phyloP scores from a whole-genome alignment of 2,888 invertebrate species.

The Hesperia comma region DNA sequence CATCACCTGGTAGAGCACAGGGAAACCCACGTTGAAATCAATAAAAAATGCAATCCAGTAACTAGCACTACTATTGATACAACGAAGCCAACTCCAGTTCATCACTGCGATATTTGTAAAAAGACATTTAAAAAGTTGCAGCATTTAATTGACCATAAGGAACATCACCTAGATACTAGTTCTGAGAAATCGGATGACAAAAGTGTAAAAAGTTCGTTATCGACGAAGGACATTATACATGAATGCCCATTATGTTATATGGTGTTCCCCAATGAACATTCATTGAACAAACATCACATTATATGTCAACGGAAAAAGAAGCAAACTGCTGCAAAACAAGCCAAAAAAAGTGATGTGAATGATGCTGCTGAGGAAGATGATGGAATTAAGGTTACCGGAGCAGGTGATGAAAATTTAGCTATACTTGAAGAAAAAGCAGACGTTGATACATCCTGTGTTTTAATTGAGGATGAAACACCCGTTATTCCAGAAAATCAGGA shows the following conservation, averaged over 20 bases:
- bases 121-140: constrained; percentile 76
- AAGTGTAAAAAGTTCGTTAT: constrained; percentile 70
- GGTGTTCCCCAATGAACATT: constrained; percentile 82
- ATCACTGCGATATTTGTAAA: constrained; percentile 74
- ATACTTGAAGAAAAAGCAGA: constrained; percentile 22
- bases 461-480: constrained; percentile 14
- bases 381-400: constrained; percentile 34
- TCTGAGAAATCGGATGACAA: constrained; percentile 77
- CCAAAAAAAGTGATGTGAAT: constrained; percentile 48
- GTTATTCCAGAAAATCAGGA: constrained; percentile 16
- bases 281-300: constrained; percentile 71
- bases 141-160: constrained; percentile 76
- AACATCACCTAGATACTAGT: constrained; percentile 71
- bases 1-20: constrained; percentile 80
- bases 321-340: constrained; percentile 57
- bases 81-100: constrained; percentile 50
- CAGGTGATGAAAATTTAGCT: constrained; percentile 39
- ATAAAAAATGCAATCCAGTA: constrained; percentile 60
- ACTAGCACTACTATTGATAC: constrained; percentile 51
- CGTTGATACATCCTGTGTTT: constrained; percentile 4
- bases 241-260: constrained; percentile 81
- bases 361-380: constrained; percentile 31
- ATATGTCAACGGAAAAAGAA: constrained; percentile 75
- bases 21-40: constrained; percentile 76
- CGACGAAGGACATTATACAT: constrained; percentile 79